Base-by-base conservation (phyloP, 2,113 vertebrate genomes). In the Amia ocellicauda region DNA sequence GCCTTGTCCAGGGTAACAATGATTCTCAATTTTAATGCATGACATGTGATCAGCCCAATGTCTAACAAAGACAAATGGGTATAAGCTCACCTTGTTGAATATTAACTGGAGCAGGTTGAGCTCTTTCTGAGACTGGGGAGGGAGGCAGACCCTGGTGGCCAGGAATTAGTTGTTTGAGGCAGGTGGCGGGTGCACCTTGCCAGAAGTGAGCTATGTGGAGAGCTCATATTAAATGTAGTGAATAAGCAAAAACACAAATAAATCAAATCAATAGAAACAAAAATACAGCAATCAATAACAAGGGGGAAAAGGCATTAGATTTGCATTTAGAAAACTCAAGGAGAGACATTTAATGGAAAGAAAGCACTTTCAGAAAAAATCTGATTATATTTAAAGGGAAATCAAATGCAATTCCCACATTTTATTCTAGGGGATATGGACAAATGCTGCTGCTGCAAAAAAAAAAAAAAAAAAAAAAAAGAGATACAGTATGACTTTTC, bases 21-120 rank as follows among this genome's bases (percentile, higher is more conserved):
- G 56, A 70, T 69, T 74, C 57, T 74, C 59, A 69, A 67, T 67
- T 73, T 61, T 69, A 62, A 73, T 64, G 70, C 57, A 59, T 67
- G 61, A 65, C 69, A 76, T 47, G 62, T 5, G 53, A 61, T 67
- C 74, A 63, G 69, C 61, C 58, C 40, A 27, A 26, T 23, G 47
- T 56, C 50, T 60, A 60, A 63, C 65, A 51, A 59, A 73, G 66
- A 62, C 62, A 74, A 29, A 66, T 29, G 50, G 41, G 47, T 56
- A 58, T 64, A 58, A 59, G 31, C 43, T 57, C 68, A 61, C 68
- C 63, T 56, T 50, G 24, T 61, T 26, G 36, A 58, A 51, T 16
- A 27, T 45, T 58, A 27, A 36, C 56, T 2, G 4, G 31, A 26
- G 60, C 55, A 14, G 20, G 27, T 10, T 22, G 24, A 10, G 24